Evolutionary conservation across 2,113 vertebrate species (phyloP).

Genomic region (Laticauda laticaudata): DNA sequence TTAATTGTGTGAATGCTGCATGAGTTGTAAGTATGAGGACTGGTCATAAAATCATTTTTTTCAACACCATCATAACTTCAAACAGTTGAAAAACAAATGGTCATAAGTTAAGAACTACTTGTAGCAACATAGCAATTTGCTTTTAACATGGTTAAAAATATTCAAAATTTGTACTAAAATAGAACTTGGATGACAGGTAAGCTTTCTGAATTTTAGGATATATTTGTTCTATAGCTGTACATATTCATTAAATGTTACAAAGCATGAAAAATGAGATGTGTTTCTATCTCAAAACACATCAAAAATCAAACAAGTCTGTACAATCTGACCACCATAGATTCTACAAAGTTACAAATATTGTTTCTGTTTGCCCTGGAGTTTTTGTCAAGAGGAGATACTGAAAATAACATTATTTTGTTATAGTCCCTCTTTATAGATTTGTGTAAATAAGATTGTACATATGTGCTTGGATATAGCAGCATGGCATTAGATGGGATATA

Average conservation of each 20-base stretch:
- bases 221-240: background rate
- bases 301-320: background rate
- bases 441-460: background rate
- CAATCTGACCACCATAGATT: background rate
- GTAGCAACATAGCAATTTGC: background rate
- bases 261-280: background rate
- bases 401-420: background rate
- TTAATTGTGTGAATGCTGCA: too few relatives aligned
- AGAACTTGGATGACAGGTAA: background rate
- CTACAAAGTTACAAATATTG: background rate
- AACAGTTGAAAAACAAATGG: too few relatives aligned
- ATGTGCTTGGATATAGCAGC: background rate
- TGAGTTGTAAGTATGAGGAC: too few relatives aligned
- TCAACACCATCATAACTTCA: too few relatives aligned
- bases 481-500: background rate
- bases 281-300: background rate
- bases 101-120: too few relatives aligned
- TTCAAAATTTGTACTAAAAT: background rate
- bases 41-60: too few relatives aligned
- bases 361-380: background rate
- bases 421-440: background rate
- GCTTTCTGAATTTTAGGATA: background rate
- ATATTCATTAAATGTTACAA: background rate
- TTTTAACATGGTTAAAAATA: background rate
- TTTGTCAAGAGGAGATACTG: background rate